Conservation (phyloP, 1,140 invertebrate species). For the Homarus americanus region DNA sequence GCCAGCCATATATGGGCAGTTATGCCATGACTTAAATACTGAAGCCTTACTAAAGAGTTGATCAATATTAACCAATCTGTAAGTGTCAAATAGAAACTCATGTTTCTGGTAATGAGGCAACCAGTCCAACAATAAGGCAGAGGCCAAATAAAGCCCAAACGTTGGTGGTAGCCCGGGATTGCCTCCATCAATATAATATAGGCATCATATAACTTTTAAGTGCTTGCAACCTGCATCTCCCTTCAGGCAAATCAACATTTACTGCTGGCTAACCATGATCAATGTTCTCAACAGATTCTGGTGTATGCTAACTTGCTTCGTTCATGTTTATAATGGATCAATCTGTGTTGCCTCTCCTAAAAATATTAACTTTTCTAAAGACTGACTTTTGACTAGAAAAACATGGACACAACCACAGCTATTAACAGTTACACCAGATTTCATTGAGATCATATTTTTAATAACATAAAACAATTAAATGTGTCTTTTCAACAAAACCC, state of each 20-base stretch:
- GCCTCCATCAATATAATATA: conserved; percentile 15
- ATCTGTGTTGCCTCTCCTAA: conserved; percentile 7
- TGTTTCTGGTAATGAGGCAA: conserved; percentile 28
- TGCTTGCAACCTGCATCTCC: not conserved
- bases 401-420: conserved; percentile 41
- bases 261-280: conserved; percentile 8
- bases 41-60: not conserved
- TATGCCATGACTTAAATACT: conserved; percentile 17
- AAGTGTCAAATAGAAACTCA: conserved; percentile 20
- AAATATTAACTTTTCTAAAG: conserved; percentile 6
- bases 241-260: not conserved
- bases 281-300: not conserved
- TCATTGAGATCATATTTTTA: conserved; percentile 33
- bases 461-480: conserved; percentile 35
- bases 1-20: conserved; percentile 31
- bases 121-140: conserved; percentile 68
- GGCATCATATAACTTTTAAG: conserved; percentile 3
- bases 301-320: conserved; percentile 11
- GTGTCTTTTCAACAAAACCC: conserved; percentile 45
- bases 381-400: conserved; percentile 44
- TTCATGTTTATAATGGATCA: not conserved
- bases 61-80: conserved; percentile 26
- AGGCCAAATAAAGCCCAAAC: conserved; percentile 57
- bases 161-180: conserved; percentile 31
- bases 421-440: conserved; percentile 39